Conservation (phyloP, 2,888 invertebrate genomes). For the Apoda limacodes region DNA sequence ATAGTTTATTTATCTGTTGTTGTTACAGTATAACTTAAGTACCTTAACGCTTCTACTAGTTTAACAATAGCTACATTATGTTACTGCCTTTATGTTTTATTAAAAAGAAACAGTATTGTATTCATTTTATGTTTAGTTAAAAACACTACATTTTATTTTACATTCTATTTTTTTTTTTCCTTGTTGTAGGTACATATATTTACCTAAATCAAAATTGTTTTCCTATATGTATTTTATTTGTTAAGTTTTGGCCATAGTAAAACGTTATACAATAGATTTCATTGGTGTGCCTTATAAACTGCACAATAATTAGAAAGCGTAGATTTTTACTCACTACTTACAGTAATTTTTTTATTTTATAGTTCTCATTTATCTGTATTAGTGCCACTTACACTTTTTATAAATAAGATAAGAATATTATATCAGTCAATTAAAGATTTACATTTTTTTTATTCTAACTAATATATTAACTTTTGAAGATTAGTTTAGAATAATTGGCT, state of each 20-base stretch:
- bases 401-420: conserved; percentile 45
- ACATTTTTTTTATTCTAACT: no score
- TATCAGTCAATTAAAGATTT: conserved; percentile 48
- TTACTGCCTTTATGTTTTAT: conserved; percentile 25
- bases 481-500: no score
- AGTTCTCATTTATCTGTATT: no score
- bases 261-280: no score
- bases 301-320: conserved; percentile 41
- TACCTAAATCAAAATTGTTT: no score
- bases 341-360: no score
- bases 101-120: conserved; percentile 45
- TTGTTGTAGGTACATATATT: no score
- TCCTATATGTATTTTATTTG: no score
- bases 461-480: no score
- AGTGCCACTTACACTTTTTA: conserved; percentile 48
- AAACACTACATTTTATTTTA: not conserved
- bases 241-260: no score
- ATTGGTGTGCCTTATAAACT: conserved; percentile 49
- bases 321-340: no score
- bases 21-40: conserved; percentile 32
- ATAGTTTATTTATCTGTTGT: conserved; percentile 64
- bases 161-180: no score
- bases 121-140: conserved; percentile 20
- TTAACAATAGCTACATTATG: conserved; percentile 29
- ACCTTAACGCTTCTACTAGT: conserved; percentile 28